Evolutionary conservation across 2,888 invertebrate species (phyloP).

Genomic region (Ferdinandea cuprea): DNA sequence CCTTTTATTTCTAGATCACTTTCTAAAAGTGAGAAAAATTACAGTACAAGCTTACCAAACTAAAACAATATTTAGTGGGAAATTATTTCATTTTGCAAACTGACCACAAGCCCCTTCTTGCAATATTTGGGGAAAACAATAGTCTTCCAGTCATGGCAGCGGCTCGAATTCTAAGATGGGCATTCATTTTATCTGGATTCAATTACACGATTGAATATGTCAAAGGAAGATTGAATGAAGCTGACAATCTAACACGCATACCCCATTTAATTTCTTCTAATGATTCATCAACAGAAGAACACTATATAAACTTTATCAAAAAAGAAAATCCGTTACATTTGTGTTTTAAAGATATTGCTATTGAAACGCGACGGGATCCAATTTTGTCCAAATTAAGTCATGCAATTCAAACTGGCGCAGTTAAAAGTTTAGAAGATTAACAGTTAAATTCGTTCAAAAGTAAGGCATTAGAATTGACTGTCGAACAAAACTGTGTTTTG

Average conservation of each 20-base stretch:
- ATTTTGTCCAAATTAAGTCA: neutral
- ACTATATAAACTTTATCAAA: constrained; percentile 1
- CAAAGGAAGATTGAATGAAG: constrained; percentile 29
- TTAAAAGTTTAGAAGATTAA: neutral
- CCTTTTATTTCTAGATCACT: constrained; percentile 8
- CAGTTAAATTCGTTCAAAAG: neutral
- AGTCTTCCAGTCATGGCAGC: constrained; percentile 30
- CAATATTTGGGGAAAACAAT: constrained; percentile 42
- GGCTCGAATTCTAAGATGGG: constrained; percentile 30
- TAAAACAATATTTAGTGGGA: constrained; percentile 15
- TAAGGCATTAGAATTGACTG: neutral
- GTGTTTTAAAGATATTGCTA: constrained; percentile 11
- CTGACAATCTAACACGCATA: constrained; percentile 35
- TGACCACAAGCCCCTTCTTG: constrained; percentile 28
- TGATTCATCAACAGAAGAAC: neutral
- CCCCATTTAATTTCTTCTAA: neutral
- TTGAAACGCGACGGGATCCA: constrained; percentile 6
- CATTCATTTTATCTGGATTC: constrained; percentile 17
- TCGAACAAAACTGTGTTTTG: neutral
- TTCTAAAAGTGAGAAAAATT: constrained; percentile 13
- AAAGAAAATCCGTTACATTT: constrained; percentile 9
- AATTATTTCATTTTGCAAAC: neutral
- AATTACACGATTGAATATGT: constrained; percentile 29
- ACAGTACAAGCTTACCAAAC: constrained; percentile 9
- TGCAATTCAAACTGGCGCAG: neutral